Conservation (phyloP, 2,113 vertebrate species). For the Abramis brama region DNA sequence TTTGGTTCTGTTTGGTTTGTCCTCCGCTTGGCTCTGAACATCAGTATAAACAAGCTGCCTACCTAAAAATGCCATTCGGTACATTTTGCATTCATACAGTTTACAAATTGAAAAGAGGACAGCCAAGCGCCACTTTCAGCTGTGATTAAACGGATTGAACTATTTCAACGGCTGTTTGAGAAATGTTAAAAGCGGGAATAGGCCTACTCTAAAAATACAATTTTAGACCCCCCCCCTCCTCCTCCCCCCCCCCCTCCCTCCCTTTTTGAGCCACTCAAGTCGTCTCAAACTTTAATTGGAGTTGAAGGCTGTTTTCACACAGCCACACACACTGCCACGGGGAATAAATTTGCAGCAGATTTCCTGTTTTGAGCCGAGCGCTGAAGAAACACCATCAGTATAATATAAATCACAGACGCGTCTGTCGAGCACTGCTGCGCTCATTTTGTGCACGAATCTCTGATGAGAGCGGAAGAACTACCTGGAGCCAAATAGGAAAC, state of each 20-base stretch:
- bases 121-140: not conserved
- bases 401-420: conserved; percentile 7
- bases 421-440: conserved; percentile 15
- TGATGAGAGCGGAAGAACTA: conserved; percentile 16
- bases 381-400: conserved; percentile 28
- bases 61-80: not conserved
- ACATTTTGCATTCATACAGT: not conserved
- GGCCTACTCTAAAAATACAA: not conserved
- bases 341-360: conserved; percentile 34
- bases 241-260: no score
- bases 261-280: conserved; percentile 4
- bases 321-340: not conserved
- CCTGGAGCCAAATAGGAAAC: conserved; percentile 23
- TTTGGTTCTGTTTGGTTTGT: not conserved
- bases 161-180: not conserved
- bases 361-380: conserved; percentile 27
- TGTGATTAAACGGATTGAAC: not conserved
- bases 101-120: not conserved
- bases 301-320: conserved; percentile 32
- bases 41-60: not conserved
- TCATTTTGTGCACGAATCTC: conserved; percentile 18
- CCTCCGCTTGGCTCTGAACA: not conserved
- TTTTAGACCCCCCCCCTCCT: not conserved
- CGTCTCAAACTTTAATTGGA: conserved; percentile 36
- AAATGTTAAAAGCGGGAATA: not conserved